Base-by-base conservation (phyloP, 2,888 invertebrate species). In the Aproaerema taeniolella region DNA sequence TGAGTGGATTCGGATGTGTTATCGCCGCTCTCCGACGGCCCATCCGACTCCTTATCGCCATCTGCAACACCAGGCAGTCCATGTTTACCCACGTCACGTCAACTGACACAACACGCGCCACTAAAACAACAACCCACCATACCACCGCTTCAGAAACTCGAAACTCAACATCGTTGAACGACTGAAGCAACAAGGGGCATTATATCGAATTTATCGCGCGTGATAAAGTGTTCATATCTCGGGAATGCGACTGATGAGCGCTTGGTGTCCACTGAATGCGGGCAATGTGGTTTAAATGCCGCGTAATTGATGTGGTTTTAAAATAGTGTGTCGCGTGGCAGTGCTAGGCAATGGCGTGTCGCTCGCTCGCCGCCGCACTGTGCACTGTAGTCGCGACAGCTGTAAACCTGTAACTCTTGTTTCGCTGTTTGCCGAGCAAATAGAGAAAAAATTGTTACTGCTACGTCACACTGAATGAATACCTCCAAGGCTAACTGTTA, bases 1-100 rank as follows among this genome's bases (percentile, higher is more conserved):
- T 83, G 83, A 34, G 82, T 85, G 17, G 85, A 82, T 53, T 86
- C 86, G 33, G 86, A 86, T 24, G 85, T 85, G 50, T 78, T 86
- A 60, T 87, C 87, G n/a, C 85, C 87, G 58, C 86, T 85, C 67
- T 87, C 87, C 6, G 87, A 87, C 43, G 79, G 82, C 1, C 81
- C 85, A 55, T 87, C 87, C n/a, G 87, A 85, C 47, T 87, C 87
- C 63, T 87, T 87, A 54, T 82, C 85, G 50, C 82, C 86, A 82
- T 87, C 87, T 87, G 80, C n/a, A n/a, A n/a, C n/a, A n/a, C n/a
- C n/a, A n/a, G n/a, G n/a, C n/a, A n/a, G n/a, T n/a, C n/a, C 44
- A 46, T 62, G 57, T 59, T 60, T 55, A 58, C 55, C 35, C 43
- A 44, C 40, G 31, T 47, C 54, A 55, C 57, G 55, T 51, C 50